phyloP scores from a whole-genome alignment of 2,797 vertebrate species.

The Rhabdomys pumilio region DNA sequence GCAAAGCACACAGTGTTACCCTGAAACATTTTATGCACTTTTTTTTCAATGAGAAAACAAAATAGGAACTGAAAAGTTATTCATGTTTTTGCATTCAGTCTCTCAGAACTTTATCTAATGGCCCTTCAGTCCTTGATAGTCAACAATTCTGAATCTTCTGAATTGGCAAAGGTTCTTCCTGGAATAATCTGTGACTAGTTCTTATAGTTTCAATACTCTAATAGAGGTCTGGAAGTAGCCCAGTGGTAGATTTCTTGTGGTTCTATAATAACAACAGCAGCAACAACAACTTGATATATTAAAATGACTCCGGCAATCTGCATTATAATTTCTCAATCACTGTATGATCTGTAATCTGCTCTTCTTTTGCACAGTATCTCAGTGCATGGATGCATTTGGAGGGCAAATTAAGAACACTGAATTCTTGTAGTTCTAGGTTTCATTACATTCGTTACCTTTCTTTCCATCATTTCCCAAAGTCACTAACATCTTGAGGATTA shows the following conservation, averaged over 20 bases:
- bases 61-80: background rate
- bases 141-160: background rate
- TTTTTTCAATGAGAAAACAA: slow-evolving; percentile 4
- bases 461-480: background rate
- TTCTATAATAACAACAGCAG: background rate
- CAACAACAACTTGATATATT: background rate
- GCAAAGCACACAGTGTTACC: background rate
- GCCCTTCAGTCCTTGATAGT: background rate
- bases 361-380: background rate
- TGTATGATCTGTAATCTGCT: accelerated
- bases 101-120: background rate
- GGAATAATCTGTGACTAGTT: background rate
- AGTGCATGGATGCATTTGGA: background rate
- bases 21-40: slow-evolving; percentile 39
- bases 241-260: background rate
- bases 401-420: slow-evolving; percentile 47
- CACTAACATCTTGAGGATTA: slow-evolving; percentile 61
- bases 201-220: background rate
- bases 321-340: background rate
- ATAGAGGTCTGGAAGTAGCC: background rate
- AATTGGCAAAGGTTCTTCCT: background rate
- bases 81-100: background rate
- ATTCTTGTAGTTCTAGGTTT: slow-evolving; percentile 53
- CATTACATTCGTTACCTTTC: background rate
- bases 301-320: background rate